Evolutionary conservation across 2,888 invertebrate species (phyloP).

Genomic region (Agrotis exclamationis): DNA sequence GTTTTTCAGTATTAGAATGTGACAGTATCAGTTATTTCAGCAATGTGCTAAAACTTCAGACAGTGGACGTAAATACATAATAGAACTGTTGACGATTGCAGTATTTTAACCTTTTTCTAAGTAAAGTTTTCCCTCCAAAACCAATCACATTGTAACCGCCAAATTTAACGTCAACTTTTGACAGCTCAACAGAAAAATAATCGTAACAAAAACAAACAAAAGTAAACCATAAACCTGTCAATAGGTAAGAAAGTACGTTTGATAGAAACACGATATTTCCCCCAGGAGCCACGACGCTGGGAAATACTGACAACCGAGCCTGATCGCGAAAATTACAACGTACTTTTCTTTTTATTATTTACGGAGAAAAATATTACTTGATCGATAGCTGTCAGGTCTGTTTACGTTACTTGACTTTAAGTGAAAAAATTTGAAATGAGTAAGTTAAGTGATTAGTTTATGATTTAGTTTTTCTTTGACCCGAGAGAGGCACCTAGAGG

Average conservation of each 20-base stretch:
- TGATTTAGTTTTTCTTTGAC: background rate
- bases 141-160: background rate
- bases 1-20: slow-evolving; percentile 1
- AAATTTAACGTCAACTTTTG: slow-evolving; percentile 3
- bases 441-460: slow-evolving; percentile 10
- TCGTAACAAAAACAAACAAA: slow-evolving; percentile 28
- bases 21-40: background rate
- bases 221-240: slow-evolving; percentile 48
- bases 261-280: slow-evolving; percentile 59
- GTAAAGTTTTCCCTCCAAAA: no score
- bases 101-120: no score
- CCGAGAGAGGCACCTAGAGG: slow-evolving; percentile 5
- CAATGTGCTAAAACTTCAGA: background rate
- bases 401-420: slow-evolving; percentile 22
- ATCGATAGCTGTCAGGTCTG: slow-evolving; percentile 38
- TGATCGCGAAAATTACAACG: slow-evolving; percentile 50
- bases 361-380: slow-evolving; percentile 46
- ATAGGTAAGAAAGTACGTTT: slow-evolving; percentile 51
- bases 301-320: slow-evolving; percentile 33
- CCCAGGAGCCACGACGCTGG: slow-evolving; percentile 36
- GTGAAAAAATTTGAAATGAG: slow-evolving; percentile 8
- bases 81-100: no score
- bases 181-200: slow-evolving; percentile 27
- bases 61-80: background rate
- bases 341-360: slow-evolving; percentile 47